A percentile compares a stretch with the other conserved stretches of the same genome.
phyloP scores from a whole-genome alignment of 2,113 vertebrate species.

The Hippocampus guttulatus region DNA sequence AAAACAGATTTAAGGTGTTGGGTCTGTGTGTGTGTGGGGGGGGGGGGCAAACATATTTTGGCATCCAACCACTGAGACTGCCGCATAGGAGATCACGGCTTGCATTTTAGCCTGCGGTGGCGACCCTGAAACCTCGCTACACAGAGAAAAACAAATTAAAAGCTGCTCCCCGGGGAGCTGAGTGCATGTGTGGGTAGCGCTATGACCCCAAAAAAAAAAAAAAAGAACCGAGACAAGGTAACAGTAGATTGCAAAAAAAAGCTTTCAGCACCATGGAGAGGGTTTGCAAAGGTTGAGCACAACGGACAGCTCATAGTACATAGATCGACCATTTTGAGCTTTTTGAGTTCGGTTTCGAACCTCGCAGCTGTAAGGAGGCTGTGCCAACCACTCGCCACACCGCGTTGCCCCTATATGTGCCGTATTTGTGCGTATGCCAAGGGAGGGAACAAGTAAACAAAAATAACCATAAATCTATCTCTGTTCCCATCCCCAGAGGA shows the following conservation, averaged over 20 bases:
- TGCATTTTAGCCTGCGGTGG: constrained; percentile 44
- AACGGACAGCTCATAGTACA: constrained; percentile 33
- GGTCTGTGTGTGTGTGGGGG: not conserved
- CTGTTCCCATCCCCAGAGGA: constrained; percentile 46
- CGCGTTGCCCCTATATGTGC: not conserved
- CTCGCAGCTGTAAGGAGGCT: not conserved
- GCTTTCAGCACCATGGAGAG: constrained; percentile 55
- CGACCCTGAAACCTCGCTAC: constrained; percentile 45
- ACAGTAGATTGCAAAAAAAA: not conserved
- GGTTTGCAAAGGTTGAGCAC: constrained; percentile 34
- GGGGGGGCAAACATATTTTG: not conserved
- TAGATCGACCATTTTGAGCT: not conserved
- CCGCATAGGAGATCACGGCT: constrained; percentile 41
- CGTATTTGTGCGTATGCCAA: not conserved
- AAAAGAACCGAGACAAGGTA: not conserved
- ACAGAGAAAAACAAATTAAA: constrained; percentile 51
- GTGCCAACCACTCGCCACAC: not conserved
- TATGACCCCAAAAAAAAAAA: constrained; percentile 14
- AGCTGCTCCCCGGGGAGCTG: constrained; percentile 27
- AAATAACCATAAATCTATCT: constrained; percentile 62
- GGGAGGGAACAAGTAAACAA: constrained; percentile 46
- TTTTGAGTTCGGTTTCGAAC: not conserved
- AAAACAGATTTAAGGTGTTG: too few species aligned
- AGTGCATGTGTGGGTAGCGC: constrained; percentile 20
- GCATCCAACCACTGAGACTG: constrained; percentile 50